Evolutionary conservation across 1,140 invertebrate species (phyloP).

Genomic region (Leptinotarsa lineolata): DNA sequence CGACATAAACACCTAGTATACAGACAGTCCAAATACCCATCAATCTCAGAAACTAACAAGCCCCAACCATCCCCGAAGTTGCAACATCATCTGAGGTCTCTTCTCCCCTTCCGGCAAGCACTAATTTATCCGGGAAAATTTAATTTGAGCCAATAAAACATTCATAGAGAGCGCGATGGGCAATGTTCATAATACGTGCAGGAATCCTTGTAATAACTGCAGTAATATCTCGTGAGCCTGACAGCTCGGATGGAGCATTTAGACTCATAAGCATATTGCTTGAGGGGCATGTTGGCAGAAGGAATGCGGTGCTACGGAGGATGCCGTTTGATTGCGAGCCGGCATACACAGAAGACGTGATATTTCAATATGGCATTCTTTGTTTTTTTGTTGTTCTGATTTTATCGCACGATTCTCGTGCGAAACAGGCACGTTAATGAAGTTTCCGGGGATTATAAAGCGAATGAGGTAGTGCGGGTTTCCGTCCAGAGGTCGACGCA

Average conservation of each 20-base stretch:
- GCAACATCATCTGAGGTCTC: neutral
- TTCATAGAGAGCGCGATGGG: slow-evolving; percentile 44
- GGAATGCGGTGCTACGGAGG: too few relatives aligned
- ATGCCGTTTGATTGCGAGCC: too few relatives aligned
- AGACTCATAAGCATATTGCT: slow-evolving; percentile 19
- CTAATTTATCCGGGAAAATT: slow-evolving; percentile 46
- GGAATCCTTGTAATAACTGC: slow-evolving; percentile 50
- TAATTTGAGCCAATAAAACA: slow-evolving; percentile 52
- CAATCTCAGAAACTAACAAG: neutral
- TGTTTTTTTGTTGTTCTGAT: too few relatives aligned
- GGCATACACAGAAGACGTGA: too few relatives aligned
- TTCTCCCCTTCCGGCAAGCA: slow-evolving; percentile 31
- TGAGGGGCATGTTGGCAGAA: neutral
- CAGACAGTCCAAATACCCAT: too few relatives aligned
- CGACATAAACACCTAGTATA: too few relatives aligned
- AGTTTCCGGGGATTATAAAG: too few relatives aligned
- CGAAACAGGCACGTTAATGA: too few relatives aligned
- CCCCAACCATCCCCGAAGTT: neutral
- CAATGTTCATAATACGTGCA: slow-evolving; percentile 45
- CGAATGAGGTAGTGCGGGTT: too few relatives aligned
- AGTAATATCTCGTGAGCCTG: slow-evolving; percentile 43
- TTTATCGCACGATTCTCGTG: too few relatives aligned
- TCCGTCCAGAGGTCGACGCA: too few relatives aligned
- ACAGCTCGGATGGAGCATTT: slow-evolving; percentile 37
- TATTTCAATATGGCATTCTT: too few relatives aligned